Conservation (phyloP, 1,140 invertebrate genomes). For the Sesamia nonagrioides region DNA sequence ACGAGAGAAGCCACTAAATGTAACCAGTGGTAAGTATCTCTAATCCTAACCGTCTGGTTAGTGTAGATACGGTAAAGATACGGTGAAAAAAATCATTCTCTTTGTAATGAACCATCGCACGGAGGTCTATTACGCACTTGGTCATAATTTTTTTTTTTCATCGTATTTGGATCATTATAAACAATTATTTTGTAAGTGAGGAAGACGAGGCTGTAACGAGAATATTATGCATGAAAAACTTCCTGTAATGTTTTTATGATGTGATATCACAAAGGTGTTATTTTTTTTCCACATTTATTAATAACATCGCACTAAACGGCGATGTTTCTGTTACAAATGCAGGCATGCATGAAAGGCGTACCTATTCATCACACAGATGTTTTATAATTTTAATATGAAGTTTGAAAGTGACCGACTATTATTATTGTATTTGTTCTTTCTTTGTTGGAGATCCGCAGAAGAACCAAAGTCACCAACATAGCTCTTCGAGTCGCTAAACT, state of each 20-base stretch:
- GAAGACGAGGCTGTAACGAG: slow-evolving; percentile 8
- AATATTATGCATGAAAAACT: slow-evolving; percentile 28
- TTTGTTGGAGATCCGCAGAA: background rate
- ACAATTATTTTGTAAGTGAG: slow-evolving; percentile 8
- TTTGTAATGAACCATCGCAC: too few species aligned
- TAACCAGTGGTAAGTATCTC: too few species aligned
- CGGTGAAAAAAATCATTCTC: too few species aligned
- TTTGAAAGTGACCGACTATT: background rate
- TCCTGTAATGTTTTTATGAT: slow-evolving; percentile 25
- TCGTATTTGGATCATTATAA: slow-evolving; percentile 1
- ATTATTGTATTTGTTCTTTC: background rate
- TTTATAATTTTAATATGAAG: background rate
- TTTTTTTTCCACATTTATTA: background rate
- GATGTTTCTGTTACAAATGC: background rate
- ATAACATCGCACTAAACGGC: background rate
- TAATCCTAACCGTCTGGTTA: too few species aligned
- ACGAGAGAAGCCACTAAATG: too few species aligned
- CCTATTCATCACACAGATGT: background rate
- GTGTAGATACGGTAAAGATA: too few species aligned
- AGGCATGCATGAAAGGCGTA: background rate
- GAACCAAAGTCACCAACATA: too few species aligned
- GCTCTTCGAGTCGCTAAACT: too few species aligned
- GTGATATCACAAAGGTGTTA: slow-evolving; percentile 1
- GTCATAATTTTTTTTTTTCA: background rate
- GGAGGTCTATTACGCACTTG: too few species aligned